Conservation (phyloP, 2,797 vertebrate species). For the Phylloscopus collybita region DNA sequence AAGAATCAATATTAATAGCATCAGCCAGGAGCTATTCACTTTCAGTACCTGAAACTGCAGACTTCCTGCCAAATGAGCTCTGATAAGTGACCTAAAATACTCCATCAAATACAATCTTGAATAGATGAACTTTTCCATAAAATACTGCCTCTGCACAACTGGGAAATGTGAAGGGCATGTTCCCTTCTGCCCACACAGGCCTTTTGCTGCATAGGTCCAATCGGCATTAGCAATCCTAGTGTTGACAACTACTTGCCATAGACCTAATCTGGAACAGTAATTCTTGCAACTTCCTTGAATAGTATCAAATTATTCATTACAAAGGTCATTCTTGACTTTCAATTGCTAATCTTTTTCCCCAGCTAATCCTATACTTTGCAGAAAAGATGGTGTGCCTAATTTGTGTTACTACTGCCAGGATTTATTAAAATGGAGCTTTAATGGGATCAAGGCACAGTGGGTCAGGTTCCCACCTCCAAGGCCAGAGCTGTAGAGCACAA, state of each 20-base stretch:
- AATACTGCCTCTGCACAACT: neutral
- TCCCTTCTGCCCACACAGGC: neutral
- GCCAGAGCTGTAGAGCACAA: neutral
- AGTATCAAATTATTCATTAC: neutral
- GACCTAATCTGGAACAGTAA: neutral
- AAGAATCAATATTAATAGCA: neutral
- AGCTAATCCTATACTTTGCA: neutral
- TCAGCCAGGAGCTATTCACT: neutral
- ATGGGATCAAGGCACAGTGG: conserved; percentile 9
- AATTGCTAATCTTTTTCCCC: neutral
- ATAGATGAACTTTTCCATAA: neutral
- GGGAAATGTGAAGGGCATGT: neutral
- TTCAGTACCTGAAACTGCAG: neutral
- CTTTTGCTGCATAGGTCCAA: neutral
- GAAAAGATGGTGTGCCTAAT: conserved; percentile 8
- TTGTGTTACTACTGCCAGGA: conserved; percentile 29
- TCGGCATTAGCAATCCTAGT: neutral
- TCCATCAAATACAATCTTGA: neutral
- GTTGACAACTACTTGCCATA: neutral
- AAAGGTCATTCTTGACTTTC: conserved; percentile 1
- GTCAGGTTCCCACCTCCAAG: neutral
- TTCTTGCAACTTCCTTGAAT: neutral
- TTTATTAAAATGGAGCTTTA: conserved; percentile 40
- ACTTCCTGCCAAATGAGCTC: neutral
- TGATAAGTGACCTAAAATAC: neutral